Conservation (phyloP, 2,888 invertebrate species). For the Hydriomena furcata region DNA sequence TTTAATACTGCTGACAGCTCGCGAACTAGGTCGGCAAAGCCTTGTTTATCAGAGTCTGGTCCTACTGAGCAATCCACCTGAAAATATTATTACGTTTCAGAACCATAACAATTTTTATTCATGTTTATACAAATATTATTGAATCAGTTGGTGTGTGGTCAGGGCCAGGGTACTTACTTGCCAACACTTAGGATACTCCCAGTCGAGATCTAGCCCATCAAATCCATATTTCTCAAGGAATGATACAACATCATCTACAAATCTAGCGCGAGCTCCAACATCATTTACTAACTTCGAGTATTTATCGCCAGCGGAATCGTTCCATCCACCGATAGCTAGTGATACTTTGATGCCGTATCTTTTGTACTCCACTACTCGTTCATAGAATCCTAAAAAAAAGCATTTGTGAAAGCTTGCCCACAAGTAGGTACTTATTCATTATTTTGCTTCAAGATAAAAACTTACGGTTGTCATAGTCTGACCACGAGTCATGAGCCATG, state of each 20-base stretch:
- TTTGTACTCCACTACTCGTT: constrained; percentile 91
- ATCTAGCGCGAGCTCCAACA: constrained; percentile 87
- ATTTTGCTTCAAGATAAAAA: neutral
- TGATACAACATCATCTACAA: constrained; percentile 88
- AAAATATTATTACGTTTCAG: constrained; percentile 31
- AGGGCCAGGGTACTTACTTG: constrained; percentile 81
- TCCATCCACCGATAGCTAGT: constrained; percentile 97
- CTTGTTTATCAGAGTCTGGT: constrained; percentile 91
- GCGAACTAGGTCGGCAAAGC: constrained; percentile 88
- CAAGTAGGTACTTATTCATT: neutral
- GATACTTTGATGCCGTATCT: constrained; percentile 92
- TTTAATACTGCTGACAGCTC: constrained; percentile 88
- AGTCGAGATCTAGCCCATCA: constrained; percentile 97
- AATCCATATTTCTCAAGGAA: constrained; percentile 92
- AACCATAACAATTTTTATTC: too few relatives aligned
- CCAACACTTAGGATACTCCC: constrained; percentile 97
- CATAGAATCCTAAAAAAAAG: constrained; percentile 88
- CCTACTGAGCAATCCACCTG: constrained; percentile 94
- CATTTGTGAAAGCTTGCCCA: neutral
- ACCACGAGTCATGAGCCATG: constrained; percentile 95
- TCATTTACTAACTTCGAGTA: constrained; percentile 93
- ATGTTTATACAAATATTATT: too few relatives aligned
- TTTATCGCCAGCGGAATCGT: constrained; percentile 95
- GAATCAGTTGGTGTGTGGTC: too few relatives aligned
- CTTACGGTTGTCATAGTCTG: constrained; percentile 93